Evolutionary conservation across 2,797 vertebrate species (phyloP).

Genomic region (Molossus molossus): DNA sequence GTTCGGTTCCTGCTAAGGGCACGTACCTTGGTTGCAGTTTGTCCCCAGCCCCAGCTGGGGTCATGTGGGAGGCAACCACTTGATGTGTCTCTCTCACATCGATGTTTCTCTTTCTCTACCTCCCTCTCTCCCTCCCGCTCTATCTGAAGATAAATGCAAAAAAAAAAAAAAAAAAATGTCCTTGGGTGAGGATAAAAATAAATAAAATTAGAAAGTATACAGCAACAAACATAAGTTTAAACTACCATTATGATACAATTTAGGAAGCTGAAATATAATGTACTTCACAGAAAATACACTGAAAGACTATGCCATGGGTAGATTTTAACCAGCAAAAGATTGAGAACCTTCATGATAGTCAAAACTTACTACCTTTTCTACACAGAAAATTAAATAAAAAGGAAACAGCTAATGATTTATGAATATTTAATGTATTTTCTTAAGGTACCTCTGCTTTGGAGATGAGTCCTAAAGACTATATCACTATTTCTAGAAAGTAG

Average conservation of each 20-base stretch:
- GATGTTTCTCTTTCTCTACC: background rate
- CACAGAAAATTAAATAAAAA: slow-evolving; percentile 50
- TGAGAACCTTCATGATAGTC: slow-evolving; percentile 20
- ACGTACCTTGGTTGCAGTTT: no score
- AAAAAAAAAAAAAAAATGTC: background rate
- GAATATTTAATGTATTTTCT: slow-evolving; percentile 48
- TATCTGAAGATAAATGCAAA: background rate
- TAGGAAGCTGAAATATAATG: slow-evolving; percentile 37
- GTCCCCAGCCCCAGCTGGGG: no score
- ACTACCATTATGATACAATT: background rate
- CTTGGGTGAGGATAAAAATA: no score
- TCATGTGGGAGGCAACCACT: no score
- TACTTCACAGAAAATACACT: slow-evolving; percentile 32
- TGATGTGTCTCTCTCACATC: background rate
- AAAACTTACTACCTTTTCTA: slow-evolving; percentile 35
- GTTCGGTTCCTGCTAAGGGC: no score
- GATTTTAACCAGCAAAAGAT: slow-evolving; percentile 33
- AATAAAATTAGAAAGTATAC: background rate
- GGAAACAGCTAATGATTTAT: slow-evolving; percentile 11
- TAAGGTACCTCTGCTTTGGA: slow-evolving; percentile 23
- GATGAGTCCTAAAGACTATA: background rate
- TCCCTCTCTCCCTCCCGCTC: background rate
- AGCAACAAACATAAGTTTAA: slow-evolving; percentile 51
- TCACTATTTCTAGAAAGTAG: slow-evolving; percentile 52
- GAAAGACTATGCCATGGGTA: slow-evolving; percentile 1